Evolutionary conservation across 2,888 invertebrate species (phyloP).

Genomic region (Eristalis tenax): DNA sequence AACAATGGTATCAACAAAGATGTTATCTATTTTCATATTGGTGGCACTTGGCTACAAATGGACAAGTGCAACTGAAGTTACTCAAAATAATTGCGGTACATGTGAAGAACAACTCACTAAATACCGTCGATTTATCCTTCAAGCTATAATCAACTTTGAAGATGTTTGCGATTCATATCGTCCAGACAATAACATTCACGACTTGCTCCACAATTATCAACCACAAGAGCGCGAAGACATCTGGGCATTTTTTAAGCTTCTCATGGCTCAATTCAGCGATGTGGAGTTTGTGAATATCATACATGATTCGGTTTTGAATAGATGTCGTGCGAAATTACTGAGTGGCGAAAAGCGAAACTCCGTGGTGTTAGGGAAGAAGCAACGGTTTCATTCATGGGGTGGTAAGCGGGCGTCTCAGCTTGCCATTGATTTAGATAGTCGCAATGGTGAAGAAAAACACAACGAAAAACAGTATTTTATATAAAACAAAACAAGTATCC

Average conservation of each 20-base stretch:
- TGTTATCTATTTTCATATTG: slow-evolving; percentile 28
- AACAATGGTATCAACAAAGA: slow-evolving; percentile 41
- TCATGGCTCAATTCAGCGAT: slow-evolving; percentile 80
- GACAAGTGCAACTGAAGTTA: slow-evolving; percentile 22
- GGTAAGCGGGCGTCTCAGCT: slow-evolving; percentile 77
- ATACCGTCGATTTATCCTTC: slow-evolving; percentile 78
- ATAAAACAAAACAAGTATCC: slow-evolving; percentile 20
- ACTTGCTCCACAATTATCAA: slow-evolving; percentile 75
- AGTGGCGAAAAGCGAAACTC: slow-evolving; percentile 79
- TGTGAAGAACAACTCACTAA: slow-evolving; percentile 78
- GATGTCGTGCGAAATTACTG: slow-evolving; percentile 77
- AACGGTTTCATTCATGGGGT: slow-evolving; percentile 81
- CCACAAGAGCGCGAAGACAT: slow-evolving; percentile 76
- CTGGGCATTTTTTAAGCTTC: slow-evolving; percentile 79
- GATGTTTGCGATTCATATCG: slow-evolving; percentile 79
- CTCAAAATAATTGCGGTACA: slow-evolving; percentile 48
- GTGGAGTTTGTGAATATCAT: slow-evolving; percentile 77
- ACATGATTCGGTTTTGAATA: slow-evolving; percentile 77
- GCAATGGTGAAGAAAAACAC: slow-evolving; percentile 39
- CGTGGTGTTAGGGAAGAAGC: slow-evolving; percentile 79
- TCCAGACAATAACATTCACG: slow-evolving; percentile 36
- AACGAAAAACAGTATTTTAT: slow-evolving; percentile 51
- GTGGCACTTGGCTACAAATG: slow-evolving; percentile 17
- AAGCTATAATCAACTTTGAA: slow-evolving; percentile 79
- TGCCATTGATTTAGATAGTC: slow-evolving; percentile 25